Conservation (phyloP, 2,113 vertebrate genomes). For the Eulemur rufifrons region DNA sequence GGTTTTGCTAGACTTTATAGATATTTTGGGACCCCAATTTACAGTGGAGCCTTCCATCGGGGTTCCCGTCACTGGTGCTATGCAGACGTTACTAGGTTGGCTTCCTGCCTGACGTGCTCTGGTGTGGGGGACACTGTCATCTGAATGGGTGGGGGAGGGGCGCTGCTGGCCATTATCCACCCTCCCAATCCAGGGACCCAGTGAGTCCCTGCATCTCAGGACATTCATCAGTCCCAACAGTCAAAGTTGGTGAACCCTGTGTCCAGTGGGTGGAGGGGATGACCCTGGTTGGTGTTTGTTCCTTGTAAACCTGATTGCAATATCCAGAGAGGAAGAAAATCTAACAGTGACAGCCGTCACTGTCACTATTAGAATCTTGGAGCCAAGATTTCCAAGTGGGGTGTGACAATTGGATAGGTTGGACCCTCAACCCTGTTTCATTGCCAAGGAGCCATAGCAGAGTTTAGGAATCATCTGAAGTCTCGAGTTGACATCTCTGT, state of each 20-base stretch:
- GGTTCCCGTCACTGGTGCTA: background rate
- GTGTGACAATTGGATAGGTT: background rate
- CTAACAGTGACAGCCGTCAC: background rate
- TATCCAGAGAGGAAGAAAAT: background rate
- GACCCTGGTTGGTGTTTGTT: background rate
- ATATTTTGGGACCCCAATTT: background rate
- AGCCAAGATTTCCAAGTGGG: background rate
- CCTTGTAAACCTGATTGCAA: background rate
- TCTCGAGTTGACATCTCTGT: background rate
- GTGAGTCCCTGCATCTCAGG: background rate
- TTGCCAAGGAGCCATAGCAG: background rate
- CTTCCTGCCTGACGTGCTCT: rapidly evolving
- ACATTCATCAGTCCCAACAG: background rate
- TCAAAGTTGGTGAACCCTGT: background rate
- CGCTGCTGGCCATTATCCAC: background rate
- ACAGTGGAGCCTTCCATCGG: background rate
- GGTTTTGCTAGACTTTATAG: background rate
- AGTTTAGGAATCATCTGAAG: background rate
- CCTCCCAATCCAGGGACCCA: background rate
- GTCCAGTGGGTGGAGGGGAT: background rate
- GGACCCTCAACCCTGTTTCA: background rate
- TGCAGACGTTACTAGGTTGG: background rate
- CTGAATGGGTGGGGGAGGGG: background rate
- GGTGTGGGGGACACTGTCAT: background rate
- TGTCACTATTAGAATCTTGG: background rate